These are phyloP conservation scores for Pygoscelis adeliae DNA, from an alignment of 2,113 vertebrate genomes.

Conservation along the genomic window DNA sequence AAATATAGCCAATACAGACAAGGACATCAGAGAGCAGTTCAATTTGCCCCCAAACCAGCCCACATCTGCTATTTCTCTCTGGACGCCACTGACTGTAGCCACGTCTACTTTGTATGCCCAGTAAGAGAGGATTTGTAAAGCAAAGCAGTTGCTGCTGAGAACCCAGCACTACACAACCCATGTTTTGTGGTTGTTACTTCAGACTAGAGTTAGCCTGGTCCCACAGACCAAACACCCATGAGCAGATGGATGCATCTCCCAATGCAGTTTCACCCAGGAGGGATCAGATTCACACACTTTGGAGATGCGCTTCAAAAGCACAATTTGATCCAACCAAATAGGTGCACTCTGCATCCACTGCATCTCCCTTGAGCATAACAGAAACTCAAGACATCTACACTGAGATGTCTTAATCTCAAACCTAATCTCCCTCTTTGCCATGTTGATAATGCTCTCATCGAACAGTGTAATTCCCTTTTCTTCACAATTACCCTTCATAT, in stretches of 20 bases:
- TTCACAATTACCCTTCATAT: not conserved
- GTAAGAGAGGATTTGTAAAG: not conserved
- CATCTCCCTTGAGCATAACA: not conserved
- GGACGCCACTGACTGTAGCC: not conserved
- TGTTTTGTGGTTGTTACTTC: not conserved
- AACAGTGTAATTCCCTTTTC: not conserved
- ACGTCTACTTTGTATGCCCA: not conserved
- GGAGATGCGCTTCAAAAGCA: not conserved
- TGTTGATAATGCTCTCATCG: not conserved
- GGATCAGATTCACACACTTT: not conserved
- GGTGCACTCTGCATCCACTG: not conserved
- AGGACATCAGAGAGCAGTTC: fast-evolving
- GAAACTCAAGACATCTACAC: not conserved
- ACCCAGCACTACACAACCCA: not conserved
- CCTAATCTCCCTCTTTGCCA: not conserved
- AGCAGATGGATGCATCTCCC: not conserved
- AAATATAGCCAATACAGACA: not conserved
- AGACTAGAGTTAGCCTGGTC: not conserved
- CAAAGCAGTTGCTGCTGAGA: not conserved
- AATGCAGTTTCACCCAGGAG: not conserved
- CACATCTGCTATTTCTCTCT: not conserved
- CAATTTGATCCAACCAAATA: not conserved
- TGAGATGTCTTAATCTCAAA: not conserved
- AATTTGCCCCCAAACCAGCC: not conserved
- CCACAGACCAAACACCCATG: not conserved